Evolutionary conservation across 2,113 vertebrate genomes (phyloP), one percentile per base, ranked within the genome.

Genomic region (Orcinus orca): DNA sequence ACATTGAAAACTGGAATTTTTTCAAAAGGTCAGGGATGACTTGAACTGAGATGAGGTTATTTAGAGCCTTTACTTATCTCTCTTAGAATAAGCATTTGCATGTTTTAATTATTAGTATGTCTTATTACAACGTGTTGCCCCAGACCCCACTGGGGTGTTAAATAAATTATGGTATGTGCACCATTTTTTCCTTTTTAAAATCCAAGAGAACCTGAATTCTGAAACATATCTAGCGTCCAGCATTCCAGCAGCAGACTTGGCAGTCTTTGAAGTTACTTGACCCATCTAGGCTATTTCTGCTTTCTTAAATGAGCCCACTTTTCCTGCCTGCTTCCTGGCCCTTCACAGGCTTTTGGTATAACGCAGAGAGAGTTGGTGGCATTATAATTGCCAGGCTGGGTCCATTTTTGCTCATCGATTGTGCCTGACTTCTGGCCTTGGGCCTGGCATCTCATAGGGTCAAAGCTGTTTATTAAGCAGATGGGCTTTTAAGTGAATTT

Each of bases 61-160:
- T 87, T 67, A 80, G 68, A 93, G 18, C 3, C 8, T 80, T 96
- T 31, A 62, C 6, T 60, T 70, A 89, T 17, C 36, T 93, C 55
- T 88, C 29, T 88, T 17, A 36, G 9, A 84, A 17, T 92, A 17
- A 67, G 79, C 58, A 77, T 70, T 92, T 55, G 62, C 23, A 18
- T 65, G 31, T 86, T 93, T 83, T 97, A 81, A 87, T 94, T 94
- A 76, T 83, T 88, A 76, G 93, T 93, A 58, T 26, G 11, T 63
- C 82, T 88, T 93, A 88, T 53, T 96, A 74, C 3, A n/a, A 87
- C n/a, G 63, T 76, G 23, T 83, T 94, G 31, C 47, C 29, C 36
- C 25, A 92, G 38, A 84, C n/a, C 62, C 21, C 44, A 36, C 63
- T 41, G n/a, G 36, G 13, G 2, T 83, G 1, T 87, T 95, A 92